phyloP scores from a whole-genome alignment of 1,140 invertebrate genomes.

The Agraylea sexmaculata region DNA sequence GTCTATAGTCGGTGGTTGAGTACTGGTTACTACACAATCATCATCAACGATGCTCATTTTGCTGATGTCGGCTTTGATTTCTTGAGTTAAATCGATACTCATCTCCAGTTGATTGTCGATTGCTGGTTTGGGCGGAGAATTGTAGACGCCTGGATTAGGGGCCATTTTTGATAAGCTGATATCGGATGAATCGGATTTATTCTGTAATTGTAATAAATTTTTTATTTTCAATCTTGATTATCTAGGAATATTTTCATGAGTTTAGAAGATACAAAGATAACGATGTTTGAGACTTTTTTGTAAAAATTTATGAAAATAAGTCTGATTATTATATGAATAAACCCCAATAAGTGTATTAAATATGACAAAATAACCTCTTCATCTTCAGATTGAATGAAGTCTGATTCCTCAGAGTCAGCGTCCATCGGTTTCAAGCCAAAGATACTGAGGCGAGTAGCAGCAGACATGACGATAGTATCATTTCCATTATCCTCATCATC shows the following conservation, averaged over 20 bases:
- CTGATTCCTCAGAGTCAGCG: conserved; percentile 34
- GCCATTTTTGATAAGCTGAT: conserved; percentile 14
- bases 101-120: conserved; percentile 20
- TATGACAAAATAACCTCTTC: conserved; percentile 31
- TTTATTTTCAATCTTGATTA: not conserved
- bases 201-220: not conserved
- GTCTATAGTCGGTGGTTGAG: no score
- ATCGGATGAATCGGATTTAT: conserved; percentile 9
- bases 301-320: no score
- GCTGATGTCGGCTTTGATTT: conserved; percentile 32
- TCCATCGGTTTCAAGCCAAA: conserved; percentile 33
- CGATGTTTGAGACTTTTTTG: no score
- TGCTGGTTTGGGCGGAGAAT: not conserved
- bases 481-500: conserved; percentile 23
- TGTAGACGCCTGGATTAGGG: conserved; percentile 10
- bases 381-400: conserved; percentile 35
- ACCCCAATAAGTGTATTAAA: not conserved
- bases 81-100: conserved; percentile 25
- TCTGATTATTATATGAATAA: no score
- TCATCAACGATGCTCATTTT: conserved; percentile 34
- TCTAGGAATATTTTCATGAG: not conserved
- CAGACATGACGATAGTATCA: conserved; percentile 31
- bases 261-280: no score
- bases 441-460: conserved; percentile 37
- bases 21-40: no score